These are phyloP conservation scores for Aurelia coerulea DNA, from an alignment of 30 jellyfish, hydroid and myxozoan genomes.

Conservation along the genomic window DNA sequence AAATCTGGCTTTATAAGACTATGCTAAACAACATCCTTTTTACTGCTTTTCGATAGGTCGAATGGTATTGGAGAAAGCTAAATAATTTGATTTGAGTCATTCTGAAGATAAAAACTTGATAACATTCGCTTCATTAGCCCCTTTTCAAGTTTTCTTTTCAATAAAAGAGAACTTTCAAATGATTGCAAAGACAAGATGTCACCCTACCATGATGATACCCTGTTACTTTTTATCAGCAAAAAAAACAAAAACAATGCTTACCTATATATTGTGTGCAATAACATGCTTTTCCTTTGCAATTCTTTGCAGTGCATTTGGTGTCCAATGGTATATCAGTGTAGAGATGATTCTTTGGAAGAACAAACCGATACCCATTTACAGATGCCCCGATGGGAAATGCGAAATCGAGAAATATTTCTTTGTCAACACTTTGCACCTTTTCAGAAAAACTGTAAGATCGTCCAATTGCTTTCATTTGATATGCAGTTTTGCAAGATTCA, in stretches of 20 bases:
- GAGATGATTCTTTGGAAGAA: constrained; percentile 68
- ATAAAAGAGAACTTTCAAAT: no score
- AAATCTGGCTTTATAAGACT: no score
- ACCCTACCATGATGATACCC: no score
- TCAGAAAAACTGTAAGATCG: constrained; percentile 53
- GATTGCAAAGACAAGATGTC: no score
- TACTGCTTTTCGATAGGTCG: no score
- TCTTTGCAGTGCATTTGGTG: constrained; percentile 54
- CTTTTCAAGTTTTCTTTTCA: no score
- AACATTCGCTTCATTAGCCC: no score
- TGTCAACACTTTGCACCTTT: constrained; percentile 51
- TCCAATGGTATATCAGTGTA: constrained; percentile 58
- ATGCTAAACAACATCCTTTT: no score
- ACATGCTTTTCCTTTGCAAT: constrained; percentile 71
- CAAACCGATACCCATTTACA: constrained; percentile 74
- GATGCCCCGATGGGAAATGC: constrained; percentile 94
- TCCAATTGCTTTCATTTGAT: constrained; percentile 44
- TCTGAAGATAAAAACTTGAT: no score
- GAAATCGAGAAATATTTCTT: constrained; percentile 72
- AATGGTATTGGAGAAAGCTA: no score
- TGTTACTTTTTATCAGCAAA: neutral
- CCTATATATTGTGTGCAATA: constrained; percentile 46
- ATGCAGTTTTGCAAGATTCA: constrained; percentile 46
- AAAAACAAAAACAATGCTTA: constrained; percentile 3
- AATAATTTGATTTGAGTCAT: no score